phyloP scores from a whole-genome alignment of 2,113 vertebrate genomes.

The Onychostoma macrolepis region DNA sequence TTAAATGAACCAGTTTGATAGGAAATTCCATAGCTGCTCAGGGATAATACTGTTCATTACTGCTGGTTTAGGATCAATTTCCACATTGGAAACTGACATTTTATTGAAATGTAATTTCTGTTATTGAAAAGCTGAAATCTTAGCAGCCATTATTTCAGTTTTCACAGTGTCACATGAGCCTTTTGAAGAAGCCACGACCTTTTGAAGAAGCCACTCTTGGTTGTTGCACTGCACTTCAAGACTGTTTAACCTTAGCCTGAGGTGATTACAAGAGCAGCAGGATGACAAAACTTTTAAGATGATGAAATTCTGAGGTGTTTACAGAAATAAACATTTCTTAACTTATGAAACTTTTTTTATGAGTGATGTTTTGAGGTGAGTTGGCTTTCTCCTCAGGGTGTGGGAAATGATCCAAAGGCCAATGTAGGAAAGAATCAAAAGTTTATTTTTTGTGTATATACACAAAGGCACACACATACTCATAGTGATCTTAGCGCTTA shows the following conservation, averaged over 20 bases:
- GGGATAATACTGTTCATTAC: neutral
- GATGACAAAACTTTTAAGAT: neutral
- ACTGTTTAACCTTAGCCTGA: neutral
- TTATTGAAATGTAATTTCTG: too few relatives aligned
- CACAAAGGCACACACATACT: neutral
- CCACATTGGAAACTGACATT: neutral
- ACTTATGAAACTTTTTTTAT: neutral
- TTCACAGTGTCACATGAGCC: too few relatives aligned
- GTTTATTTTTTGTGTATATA: neutral
- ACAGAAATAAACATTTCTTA: neutral
- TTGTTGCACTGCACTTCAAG: neutral
- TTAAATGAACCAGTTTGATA: neutral
- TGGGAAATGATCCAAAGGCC: neutral
- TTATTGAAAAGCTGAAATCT: too few relatives aligned
- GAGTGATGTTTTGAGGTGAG: conserved; percentile 15
- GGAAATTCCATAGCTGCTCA: neutral
- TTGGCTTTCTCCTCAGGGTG: neutral
- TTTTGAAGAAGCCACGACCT: too few relatives aligned
- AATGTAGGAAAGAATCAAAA: neutral
- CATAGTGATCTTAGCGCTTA: neutral
- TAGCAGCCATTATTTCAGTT: too few relatives aligned
- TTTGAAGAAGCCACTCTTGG: neutral
- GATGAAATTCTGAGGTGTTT: conserved; percentile 8
- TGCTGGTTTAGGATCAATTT: neutral
- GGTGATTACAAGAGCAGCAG: neutral